phyloP scores from a whole-genome alignment of 2,888 invertebrate genomes.

The Volucella zonaria region DNA sequence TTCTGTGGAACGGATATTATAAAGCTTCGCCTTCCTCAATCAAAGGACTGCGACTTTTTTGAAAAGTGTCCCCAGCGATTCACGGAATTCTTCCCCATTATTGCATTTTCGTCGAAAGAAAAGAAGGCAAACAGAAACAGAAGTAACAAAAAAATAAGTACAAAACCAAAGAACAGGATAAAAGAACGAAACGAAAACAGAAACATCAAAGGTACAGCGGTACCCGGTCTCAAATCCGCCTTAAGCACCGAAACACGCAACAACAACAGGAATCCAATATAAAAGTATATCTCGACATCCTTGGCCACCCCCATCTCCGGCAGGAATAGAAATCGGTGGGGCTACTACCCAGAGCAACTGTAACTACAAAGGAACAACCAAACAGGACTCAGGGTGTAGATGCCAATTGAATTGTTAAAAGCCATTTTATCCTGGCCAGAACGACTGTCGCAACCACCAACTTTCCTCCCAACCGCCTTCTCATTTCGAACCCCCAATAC shows the following conservation, averaged over 20 bases:
- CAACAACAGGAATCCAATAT: slow-evolving; percentile 68
- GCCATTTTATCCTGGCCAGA: slow-evolving; percentile 21
- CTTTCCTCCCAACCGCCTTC: slow-evolving; percentile 19
- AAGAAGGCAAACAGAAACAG: slow-evolving; percentile 1
- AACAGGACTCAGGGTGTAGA: slow-evolving; percentile 33
- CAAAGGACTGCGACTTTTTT: slow-evolving; percentile 34
- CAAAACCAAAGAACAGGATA: not conserved
- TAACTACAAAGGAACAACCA: slow-evolving; percentile 54
- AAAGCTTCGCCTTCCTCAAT: slow-evolving; percentile 63
- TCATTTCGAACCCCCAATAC: slow-evolving; percentile 33
- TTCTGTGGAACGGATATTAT: slow-evolving; percentile 51
- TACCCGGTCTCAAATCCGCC: slow-evolving; percentile 56
- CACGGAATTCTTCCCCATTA: slow-evolving; percentile 60
- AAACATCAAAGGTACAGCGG: slow-evolving; percentile 64
- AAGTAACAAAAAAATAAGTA: not conserved
- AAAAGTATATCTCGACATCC: slow-evolving; percentile 17
- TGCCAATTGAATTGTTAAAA: slow-evolving; percentile 70
- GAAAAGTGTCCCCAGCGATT: slow-evolving; percentile 63
- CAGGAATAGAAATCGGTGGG: not conserved
- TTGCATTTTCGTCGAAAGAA: slow-evolving; percentile 56
- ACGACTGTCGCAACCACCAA: not conserved
- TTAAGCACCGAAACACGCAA: slow-evolving; percentile 53
- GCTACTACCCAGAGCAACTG: slow-evolving; percentile 21
- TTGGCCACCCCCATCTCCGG: not conserved
- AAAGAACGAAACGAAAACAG: slow-evolving; percentile 36